These are phyloP conservation scores for Cyprinus carpio DNA, from an alignment of 2,113 vertebrate species.

Conservation along the genomic window DNA sequence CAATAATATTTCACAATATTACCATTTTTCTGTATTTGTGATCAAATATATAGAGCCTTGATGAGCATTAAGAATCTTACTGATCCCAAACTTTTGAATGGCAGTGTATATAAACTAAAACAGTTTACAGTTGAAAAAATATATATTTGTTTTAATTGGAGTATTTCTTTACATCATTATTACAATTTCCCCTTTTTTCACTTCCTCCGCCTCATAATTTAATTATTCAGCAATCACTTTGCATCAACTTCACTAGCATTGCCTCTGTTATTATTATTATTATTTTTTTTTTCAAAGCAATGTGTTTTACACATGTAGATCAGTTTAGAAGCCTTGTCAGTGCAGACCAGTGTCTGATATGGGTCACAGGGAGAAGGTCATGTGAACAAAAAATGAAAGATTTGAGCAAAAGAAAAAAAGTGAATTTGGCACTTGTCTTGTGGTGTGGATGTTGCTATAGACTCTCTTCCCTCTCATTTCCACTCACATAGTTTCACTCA, in stretches of 20 bases:
- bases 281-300: neutral
- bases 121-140: neutral
- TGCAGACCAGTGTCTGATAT: neutral
- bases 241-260: neutral
- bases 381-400: conserved; percentile 4
- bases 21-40: no score
- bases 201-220: neutral
- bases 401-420: neutral
- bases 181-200: neutral
- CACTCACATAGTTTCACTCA: neutral
- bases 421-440: neutral
- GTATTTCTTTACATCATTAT: neutral
- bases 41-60: no score
- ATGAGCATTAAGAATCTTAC: no score
- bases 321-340: neutral
- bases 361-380: conserved; percentile 4
- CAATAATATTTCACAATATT: no score
- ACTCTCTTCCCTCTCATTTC: neutral
- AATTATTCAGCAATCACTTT: neutral
- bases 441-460: neutral
- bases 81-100: no score
- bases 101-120: neutral
- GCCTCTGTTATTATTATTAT: neutral
- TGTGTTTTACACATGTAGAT: neutral
- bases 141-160: neutral